Evolutionary conservation across 2,888 invertebrate species (phyloP).

Genomic region (Taenaris catops): DNA sequence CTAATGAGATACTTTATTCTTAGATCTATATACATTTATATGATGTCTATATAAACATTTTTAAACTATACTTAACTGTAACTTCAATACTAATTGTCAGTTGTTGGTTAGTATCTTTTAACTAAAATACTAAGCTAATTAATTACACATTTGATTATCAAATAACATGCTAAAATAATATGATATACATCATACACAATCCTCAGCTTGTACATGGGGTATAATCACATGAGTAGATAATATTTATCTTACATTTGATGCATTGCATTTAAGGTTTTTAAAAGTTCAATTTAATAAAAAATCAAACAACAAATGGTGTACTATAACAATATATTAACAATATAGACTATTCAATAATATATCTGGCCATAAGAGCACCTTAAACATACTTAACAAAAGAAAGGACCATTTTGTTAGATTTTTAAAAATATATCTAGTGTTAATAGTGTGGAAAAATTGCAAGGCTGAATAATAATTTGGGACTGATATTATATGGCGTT

Average conservation of each 20-base stretch:
- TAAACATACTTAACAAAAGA: conserved; percentile 34
- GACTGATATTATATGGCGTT: too few species aligned
- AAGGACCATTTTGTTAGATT: too few species aligned
- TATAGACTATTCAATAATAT: conserved; percentile 49
- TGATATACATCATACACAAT: conserved; percentile 27
- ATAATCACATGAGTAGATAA: conserved; percentile 63
- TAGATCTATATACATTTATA: conserved; percentile 44
- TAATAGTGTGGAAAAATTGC: too few species aligned
- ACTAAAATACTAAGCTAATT: conserved; percentile 24
- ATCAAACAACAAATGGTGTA: conserved; percentile 68
- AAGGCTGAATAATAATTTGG: too few species aligned
- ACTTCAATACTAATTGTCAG: conserved; percentile 38
- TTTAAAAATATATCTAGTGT: too few species aligned
- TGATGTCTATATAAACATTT: conserved; percentile 69
- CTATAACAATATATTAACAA: conserved; percentile 54
- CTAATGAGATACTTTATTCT: conserved; percentile 34
- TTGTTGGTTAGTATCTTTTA: conserved; percentile 24
- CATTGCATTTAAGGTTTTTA: conserved; percentile 71
- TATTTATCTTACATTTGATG: conserved; percentile 76
- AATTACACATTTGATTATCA: conserved; percentile 34
- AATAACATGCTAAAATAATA: conserved; percentile 39
- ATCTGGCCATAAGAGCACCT: conserved; percentile 51
- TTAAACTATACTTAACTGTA: conserved; percentile 48
- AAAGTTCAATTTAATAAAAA: conserved; percentile 75
- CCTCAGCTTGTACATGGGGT: conserved; percentile 37